Base-by-base conservation (phyloP, 2,888 invertebrate species). In the Dynastes hyllus region DNA sequence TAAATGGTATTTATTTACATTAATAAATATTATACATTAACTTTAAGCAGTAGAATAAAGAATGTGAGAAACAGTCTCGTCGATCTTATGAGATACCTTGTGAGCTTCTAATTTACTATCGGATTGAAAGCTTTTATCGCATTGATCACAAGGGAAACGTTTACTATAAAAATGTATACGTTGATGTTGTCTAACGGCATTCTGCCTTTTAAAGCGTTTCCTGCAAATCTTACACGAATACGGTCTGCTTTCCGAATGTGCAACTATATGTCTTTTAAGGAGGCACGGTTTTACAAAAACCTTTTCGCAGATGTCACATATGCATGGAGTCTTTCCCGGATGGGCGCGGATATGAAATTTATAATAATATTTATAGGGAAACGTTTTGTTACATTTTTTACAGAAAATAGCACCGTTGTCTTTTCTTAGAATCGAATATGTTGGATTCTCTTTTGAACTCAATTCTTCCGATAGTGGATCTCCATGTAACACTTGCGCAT, bases 341-440 rank as follows among this genome's bases (percentile, higher is more conserved):
- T 70, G 70, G 11, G 51, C 32, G 8, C 45, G 22, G 22, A 22
- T 22, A 11, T 70, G 70, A 29, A 53, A 32, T 55, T 53, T 55
- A n/a, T n/a, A 55, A 53, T 70, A 70, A 55, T 53, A 32, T 4
- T 37, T 37, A 70, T 53, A 70, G 13, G n/a, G 16, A 55, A 70
- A 70, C 2, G 70, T 27, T 55, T 32, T 29, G 13, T 70, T 70
- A 32, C 70, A 70, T 13, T 32, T 13, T 32, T 53, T 29, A 32
- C 70, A 70, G 55, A 55, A 70, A 11, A 70, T 8, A 11, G 6
- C 11, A 45, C 45, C 1, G 45, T 37, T 37, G 5, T 5, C 5
- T 37, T 37, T 37, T 37, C 5, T 37, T 37, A 22, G 13, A 16
- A 13, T 11, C 2, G 16, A 16, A 53, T 53, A n/a, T 3, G 16